These are phyloP conservation scores for Mormyrops boulengeri DNA, from an alignment of 2,797 vertebrate genomes.

Conservation along the genomic window DNA sequence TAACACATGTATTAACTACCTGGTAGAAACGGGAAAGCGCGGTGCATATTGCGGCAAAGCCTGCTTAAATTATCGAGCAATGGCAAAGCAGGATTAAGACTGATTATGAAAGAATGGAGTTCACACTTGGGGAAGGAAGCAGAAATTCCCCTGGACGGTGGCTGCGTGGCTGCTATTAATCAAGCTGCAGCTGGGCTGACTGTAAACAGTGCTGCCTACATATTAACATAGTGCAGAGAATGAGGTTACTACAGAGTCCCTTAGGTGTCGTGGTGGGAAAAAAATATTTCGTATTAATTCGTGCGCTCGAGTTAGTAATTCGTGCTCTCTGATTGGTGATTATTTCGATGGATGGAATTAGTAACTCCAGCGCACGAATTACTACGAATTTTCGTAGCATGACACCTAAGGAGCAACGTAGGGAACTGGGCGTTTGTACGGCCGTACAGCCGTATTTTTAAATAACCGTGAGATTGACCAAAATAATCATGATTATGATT, in stretches of 20 bases:
- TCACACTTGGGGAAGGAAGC: conserved; percentile 3
- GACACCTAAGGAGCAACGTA: neutral
- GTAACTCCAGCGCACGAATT: neutral
- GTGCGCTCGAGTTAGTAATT: too few relatives aligned
- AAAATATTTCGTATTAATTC: neutral
- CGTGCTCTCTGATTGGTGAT: neutral
- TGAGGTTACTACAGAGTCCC: neutral
- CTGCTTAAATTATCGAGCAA: neutral
- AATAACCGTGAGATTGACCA: neutral
- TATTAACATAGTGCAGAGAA: neutral
- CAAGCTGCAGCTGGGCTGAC: conserved; percentile 18
- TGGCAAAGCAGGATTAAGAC: conserved; percentile 14
- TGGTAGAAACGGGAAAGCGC: neutral
- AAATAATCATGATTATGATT: neutral
- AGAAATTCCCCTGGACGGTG: conserved; percentile 23
- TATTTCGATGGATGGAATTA: neutral
- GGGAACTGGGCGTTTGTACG: neutral
- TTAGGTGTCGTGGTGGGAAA: neutral
- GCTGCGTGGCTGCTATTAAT: conserved; percentile 20
- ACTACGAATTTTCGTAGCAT: neutral
- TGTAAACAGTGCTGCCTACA: neutral
- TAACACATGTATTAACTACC: neutral
- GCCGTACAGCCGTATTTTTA: neutral
- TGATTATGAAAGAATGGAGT: conserved; percentile 22
- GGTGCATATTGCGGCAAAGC: neutral